Conservation (phyloP, 2,888 invertebrate species). For the Cheiracanthium punctorium region DNA sequence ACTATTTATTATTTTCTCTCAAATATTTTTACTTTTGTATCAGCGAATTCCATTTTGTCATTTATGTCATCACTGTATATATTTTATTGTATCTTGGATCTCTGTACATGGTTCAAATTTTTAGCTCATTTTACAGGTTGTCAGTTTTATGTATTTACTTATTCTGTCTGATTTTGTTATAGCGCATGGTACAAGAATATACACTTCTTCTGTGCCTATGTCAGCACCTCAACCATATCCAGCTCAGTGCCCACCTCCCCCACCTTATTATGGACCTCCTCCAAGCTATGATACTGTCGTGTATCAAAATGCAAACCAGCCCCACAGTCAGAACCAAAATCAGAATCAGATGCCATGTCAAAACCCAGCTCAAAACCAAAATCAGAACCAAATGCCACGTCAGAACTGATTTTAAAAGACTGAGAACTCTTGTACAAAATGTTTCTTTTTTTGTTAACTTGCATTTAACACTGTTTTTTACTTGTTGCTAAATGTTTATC, state of each 20-base stretch:
- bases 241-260: constrained; percentile 43
- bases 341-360: neutral
- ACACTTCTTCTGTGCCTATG: neutral
- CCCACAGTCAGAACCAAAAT: neutral
- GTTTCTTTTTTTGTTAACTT: neutral
- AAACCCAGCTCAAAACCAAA: neutral
- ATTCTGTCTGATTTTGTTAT: neutral
- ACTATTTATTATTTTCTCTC: too few relatives aligned
- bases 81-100: too few relatives aligned
- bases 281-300: constrained; percentile 56
- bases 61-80: too few relatives aligned
- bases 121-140: neutral
- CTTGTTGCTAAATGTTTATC: neutral
- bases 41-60: too few relatives aligned
- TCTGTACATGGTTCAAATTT: too few relatives aligned
- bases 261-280: constrained; percentile 58
- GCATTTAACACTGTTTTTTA: constrained; percentile 9
- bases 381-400: neutral
- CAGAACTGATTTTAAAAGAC: constrained; percentile 16
- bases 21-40: too few relatives aligned
- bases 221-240: neutral
- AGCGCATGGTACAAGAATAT: neutral
- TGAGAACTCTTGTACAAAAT: constrained; percentile 18
- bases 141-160: neutral
- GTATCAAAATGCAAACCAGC: neutral